Percentiles rank a stretch among this genome's conserved stretches.
These are phyloP conservation scores for Sitophilus oryzae DNA, from an alignment of 1,140 invertebrate genomes.

Conservation along the genomic window DNA sequence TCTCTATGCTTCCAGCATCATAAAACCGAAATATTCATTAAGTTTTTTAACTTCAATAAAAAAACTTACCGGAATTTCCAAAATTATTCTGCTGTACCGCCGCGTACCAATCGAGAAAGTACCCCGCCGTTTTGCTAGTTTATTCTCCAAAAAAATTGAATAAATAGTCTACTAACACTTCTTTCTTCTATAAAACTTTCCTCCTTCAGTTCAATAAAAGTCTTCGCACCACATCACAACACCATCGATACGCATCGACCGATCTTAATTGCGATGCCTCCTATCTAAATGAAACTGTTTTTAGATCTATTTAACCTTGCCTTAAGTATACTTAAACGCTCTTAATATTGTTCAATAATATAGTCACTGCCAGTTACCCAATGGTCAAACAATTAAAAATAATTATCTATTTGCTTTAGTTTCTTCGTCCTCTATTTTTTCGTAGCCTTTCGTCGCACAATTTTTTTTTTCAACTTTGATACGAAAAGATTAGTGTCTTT, in stretches of 20 bases:
- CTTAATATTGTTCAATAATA: conserved; percentile 15
- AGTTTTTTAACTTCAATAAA: too few relatives aligned
- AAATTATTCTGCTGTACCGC: conserved; percentile 12
- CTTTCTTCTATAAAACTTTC: too few relatives aligned
- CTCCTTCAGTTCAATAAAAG: too few relatives aligned
- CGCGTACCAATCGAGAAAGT: conserved; percentile 19
- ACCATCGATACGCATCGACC: conserved; percentile 1
- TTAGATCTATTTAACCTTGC: conserved; percentile 22
- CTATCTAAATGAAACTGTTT: conserved; percentile 20
- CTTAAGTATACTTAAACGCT: conserved; percentile 21
- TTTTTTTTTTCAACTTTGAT: too few relatives aligned
- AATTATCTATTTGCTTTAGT: neutral
- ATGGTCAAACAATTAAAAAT: conserved; percentile 10
- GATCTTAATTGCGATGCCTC: conserved; percentile 8
- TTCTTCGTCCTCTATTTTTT: neutral
- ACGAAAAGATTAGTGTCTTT: too few relatives aligned
- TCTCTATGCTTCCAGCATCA: too few relatives aligned
- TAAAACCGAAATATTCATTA: too few relatives aligned
- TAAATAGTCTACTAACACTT: neutral
- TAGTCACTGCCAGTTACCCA: conserved; percentile 7
- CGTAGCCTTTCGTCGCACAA: too few relatives aligned
- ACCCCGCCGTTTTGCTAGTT: conserved; percentile 23
- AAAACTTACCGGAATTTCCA: conserved; percentile 15
- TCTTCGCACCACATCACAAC: neutral
- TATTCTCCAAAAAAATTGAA: neutral